Percentiles rank a stretch among this genome's conserved stretches.
phyloP scores from a whole-genome alignment of 2,888 invertebrate genomes.

The Standfussiana lucernea region DNA sequence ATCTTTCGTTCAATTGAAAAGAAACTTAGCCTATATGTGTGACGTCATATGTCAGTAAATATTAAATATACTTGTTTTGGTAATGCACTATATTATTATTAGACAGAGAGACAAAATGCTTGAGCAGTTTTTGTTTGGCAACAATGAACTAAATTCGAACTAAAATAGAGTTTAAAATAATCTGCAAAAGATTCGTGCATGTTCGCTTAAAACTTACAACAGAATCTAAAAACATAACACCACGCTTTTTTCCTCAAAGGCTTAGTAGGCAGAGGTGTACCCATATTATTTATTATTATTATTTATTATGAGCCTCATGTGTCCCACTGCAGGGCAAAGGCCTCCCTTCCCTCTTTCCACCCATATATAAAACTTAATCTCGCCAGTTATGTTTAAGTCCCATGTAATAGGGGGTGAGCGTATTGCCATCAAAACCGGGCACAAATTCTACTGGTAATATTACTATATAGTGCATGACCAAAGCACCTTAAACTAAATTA shows the following conservation, averaged over 20 bases:
- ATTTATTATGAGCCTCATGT: too few species aligned
- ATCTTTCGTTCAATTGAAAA: slow-evolving; percentile 44
- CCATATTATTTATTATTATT: too few species aligned
- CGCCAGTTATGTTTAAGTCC: too few species aligned
- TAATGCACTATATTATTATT: slow-evolving; percentile 42
- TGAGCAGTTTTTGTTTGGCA: background rate
- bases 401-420: too few species aligned
- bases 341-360: too few species aligned
- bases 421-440: too few species aligned
- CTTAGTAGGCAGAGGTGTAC: background rate
- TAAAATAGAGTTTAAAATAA: background rate
- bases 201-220: background rate
- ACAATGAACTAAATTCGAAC: background rate
- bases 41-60: slow-evolving; percentile 43
- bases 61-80: slow-evolving; percentile 24
- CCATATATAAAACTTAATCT: too few species aligned
- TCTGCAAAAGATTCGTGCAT: background rate
- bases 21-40: slow-evolving; percentile 33
- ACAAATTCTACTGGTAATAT: background rate
- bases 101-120: background rate
- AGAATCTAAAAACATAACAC: background rate
- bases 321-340: too few species aligned
- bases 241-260: too few species aligned
- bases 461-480: slow-evolving; percentile 38
- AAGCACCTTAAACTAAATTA: slow-evolving; percentile 46